Base-by-base conservation (phyloP, 64 coral and sea anemone genomes). In the Pocillopora verrucosa region DNA sequence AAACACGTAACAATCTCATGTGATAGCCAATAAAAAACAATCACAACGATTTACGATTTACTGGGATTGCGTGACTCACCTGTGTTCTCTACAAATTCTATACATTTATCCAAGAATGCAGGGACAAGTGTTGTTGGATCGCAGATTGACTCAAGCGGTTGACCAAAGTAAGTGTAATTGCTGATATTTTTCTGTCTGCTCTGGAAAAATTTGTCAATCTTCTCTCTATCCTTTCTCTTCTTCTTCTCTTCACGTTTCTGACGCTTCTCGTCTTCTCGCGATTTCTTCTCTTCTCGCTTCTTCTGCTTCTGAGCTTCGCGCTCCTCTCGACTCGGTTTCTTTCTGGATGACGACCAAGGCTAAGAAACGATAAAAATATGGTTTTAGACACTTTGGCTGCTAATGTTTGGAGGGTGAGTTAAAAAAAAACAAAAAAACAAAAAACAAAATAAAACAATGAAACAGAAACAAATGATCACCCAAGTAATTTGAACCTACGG, bases 71-170 rank as follows among this genome's bases (percentile, higher is more conserved):
- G 25, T 57, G 26, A 37, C 72, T 13, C 62, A 99, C 97, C 97
- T 76, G 80, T 58, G 72, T 69, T 76, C 36, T 99, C 97, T 0
- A 99, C 94, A 80, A 89, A 99, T 16, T 95, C 91, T 34, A 99
- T 89, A 57, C 94, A 95, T 69, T 95, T 99, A 19, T 90, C 91
- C 15, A 99, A 88, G 91, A 99, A 99, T 2, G 93, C 25, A 10
- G 97, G 97, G 6, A 91, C 86, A 16, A 58, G 37, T 2, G 56
- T n/a, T 63, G 85, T 89, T 0, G 58, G 70, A 36, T 95, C 91
- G 70, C 97, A 99, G 22, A 99, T 89, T 6, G 90, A 80, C 59
- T 93, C 62, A 3, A 99, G 72, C 25, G 70, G 86, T 16, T 87
- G 97, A 45, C 88, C 91, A 72, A 99, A 99, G 75, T 95, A 99